Evolutionary conservation across 1,140 invertebrate species (phyloP).

Genomic region (Hyphantria cunea): DNA sequence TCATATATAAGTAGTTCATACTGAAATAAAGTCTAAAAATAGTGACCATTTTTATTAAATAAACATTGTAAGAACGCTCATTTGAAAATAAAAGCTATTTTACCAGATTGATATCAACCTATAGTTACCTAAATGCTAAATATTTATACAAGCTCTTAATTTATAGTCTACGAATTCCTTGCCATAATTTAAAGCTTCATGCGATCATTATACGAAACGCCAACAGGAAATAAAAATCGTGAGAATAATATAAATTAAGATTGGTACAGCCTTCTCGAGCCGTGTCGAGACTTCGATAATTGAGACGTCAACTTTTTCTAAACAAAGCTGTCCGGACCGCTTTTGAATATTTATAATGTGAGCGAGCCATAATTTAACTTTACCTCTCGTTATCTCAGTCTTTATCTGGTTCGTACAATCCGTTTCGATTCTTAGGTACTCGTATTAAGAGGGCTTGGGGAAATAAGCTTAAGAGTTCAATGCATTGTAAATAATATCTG

Average conservation of each 20-base stretch:
- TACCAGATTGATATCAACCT: too few species aligned
- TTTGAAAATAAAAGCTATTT: too few species aligned
- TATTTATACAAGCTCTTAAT: too few species aligned
- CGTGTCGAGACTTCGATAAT: constrained; percentile 57
- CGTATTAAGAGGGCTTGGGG: constrained; percentile 48
- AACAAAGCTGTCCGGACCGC: constrained; percentile 38
- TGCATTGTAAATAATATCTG: background rate
- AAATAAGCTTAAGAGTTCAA: background rate
- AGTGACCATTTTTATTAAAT: too few species aligned
- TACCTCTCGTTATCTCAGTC: constrained; percentile 67
- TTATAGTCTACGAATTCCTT: background rate
- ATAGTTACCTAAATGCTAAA: too few species aligned
- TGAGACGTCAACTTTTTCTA: constrained; percentile 78
- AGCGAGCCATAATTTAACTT: constrained; percentile 69
- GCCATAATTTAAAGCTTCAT: constrained; percentile 5
- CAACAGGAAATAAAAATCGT: constrained; percentile 73
- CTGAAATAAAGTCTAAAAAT: too few species aligned
- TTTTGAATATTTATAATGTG: constrained; percentile 77
- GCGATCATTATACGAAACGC: constrained; percentile 40
- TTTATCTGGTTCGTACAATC: constrained; percentile 58
- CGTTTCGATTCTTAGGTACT: constrained; percentile 41
- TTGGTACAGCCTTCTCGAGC: constrained; percentile 21
- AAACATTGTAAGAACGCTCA: too few species aligned
- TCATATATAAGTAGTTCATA: too few species aligned
- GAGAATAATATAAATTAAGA: constrained; percentile 76